Percentiles rank a stretch among this genome's conserved stretches.
These are phyloP conservation scores for Heteropelma amictum DNA, from an alignment of 2,888 invertebrate genomes.

Conservation along the genomic window DNA sequence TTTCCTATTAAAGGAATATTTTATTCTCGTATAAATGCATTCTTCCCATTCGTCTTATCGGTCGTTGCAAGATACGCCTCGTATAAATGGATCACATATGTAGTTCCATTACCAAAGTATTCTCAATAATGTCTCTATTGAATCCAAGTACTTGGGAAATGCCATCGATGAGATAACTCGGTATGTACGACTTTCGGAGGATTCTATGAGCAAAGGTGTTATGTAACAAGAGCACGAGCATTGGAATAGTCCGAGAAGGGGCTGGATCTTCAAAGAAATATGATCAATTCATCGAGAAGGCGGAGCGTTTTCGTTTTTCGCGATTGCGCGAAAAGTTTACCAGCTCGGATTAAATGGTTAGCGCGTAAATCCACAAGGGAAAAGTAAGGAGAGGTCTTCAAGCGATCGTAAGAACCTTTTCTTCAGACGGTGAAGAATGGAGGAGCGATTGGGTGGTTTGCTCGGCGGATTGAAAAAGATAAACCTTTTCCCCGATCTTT, in stretches of 20 bases:
- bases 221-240: background rate
- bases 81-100: conserved; percentile 17
- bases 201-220: background rate
- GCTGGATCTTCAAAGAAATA: too few relatives aligned
- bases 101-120: conserved; percentile 18
- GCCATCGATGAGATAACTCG: conserved; percentile 30
- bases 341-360: too few relatives aligned
- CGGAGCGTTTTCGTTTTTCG: too few relatives aligned
- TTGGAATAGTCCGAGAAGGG: too few relatives aligned
- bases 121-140: conserved; percentile 40
- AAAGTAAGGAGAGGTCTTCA: background rate
- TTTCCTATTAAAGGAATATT: conserved; percentile 28
- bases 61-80: conserved; percentile 1
- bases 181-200: conserved; percentile 17
- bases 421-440: background rate
- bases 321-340: too few relatives aligned
- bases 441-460: background rate
- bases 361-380: background rate
- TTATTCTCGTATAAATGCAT: conserved; percentile 35
- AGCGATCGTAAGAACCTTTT: conserved; percentile 35
- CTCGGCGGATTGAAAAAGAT: conserved; percentile 26
- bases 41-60: conserved; percentile 39
- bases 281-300: too few relatives aligned
- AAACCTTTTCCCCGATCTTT: conserved; percentile 50
- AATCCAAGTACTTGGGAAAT: conserved; percentile 35